Evolutionary conservation across 2,888 invertebrate species (phyloP).

Genomic region (Limenitis camilla): DNA sequence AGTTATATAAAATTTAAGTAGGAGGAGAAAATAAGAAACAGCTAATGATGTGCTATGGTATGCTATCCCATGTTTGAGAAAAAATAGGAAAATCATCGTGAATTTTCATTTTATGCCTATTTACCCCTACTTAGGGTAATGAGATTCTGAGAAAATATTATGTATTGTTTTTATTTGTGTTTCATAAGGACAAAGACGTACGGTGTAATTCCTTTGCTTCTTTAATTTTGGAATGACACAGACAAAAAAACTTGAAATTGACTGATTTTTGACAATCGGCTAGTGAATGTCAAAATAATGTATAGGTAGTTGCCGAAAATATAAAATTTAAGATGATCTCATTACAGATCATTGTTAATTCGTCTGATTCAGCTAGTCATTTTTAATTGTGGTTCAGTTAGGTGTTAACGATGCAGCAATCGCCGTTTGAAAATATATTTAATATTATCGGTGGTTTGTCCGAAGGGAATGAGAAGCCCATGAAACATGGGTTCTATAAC

Average conservation of each 20-base stretch:
- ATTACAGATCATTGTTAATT: slow-evolving; percentile 16
- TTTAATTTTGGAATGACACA: background rate
- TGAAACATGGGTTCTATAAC: slow-evolving; percentile 93
- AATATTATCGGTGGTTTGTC: slow-evolving; percentile 80
- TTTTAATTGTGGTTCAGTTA: slow-evolving; percentile 14
- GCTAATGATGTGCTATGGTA: too few species aligned
- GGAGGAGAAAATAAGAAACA: too few species aligned
- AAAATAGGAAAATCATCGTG: too few species aligned
- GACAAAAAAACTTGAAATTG: background rate
- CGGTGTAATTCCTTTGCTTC: background rate
- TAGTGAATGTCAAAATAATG: slow-evolving; percentile 14
- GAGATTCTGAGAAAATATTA: too few species aligned
- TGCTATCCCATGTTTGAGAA: too few species aligned
- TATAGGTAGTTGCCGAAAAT: slow-evolving; percentile 21
- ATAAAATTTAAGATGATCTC: slow-evolving; percentile 26
- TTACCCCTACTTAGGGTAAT: too few species aligned
- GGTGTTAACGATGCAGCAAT: slow-evolving; percentile 61
- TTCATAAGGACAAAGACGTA: too few species aligned
- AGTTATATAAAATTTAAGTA: too few species aligned
- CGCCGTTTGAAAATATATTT: slow-evolving; percentile 79
- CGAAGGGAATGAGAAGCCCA: slow-evolving; percentile 88
- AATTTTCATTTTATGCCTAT: too few species aligned
- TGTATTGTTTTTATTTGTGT: too few species aligned
- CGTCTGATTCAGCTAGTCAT: slow-evolving; percentile 12
- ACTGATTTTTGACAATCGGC: background rate